Percentiles rank a stretch among this genome's conserved stretches.
Conservation (phyloP, 2,888 invertebrate genomes). For the Xestia ashworthii region DNA sequence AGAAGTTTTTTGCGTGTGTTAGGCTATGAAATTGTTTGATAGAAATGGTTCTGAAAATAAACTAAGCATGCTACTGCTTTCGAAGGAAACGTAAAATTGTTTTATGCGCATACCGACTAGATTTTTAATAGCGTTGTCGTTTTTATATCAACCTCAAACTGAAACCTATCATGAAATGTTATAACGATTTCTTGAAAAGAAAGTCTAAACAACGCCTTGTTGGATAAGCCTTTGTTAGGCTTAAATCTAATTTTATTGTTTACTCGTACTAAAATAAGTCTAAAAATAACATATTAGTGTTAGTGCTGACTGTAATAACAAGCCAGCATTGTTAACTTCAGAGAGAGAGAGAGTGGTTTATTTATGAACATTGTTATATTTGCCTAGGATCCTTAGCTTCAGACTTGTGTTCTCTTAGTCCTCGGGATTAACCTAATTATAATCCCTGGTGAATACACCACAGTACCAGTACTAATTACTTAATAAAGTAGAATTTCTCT, state of each 20-base stretch:
- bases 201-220: not conserved
- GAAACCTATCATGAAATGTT: conserved; percentile 28
- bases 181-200: conserved; percentile 13
- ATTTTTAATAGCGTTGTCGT: conserved; percentile 16
- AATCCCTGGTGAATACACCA: conserved; percentile 23
- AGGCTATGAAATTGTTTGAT: conserved; percentile 26
- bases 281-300: not conserved
- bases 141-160: conserved; percentile 35
- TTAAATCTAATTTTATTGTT: not conserved
- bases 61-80: conserved; percentile 2
- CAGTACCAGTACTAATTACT: conserved; percentile 25
- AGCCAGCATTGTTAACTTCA: not conserved
- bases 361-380: conserved; percentile 24
- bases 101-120: conserved; percentile 20
- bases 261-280: not conserved
- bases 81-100: conserved; percentile 40
- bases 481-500: conserved; percentile 5
- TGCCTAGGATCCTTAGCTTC: conserved; percentile 26
- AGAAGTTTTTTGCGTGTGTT: conserved; percentile 55
- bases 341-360: not conserved
- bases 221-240: not conserved
- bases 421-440: conserved; percentile 22
- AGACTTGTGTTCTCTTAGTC: conserved; percentile 1
- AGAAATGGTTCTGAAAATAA: conserved; percentile 43
- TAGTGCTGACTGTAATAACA: not conserved